phyloP scores from a whole-genome alignment of 2,113 vertebrate genomes.

The Semicossyphus pulcher region DNA sequence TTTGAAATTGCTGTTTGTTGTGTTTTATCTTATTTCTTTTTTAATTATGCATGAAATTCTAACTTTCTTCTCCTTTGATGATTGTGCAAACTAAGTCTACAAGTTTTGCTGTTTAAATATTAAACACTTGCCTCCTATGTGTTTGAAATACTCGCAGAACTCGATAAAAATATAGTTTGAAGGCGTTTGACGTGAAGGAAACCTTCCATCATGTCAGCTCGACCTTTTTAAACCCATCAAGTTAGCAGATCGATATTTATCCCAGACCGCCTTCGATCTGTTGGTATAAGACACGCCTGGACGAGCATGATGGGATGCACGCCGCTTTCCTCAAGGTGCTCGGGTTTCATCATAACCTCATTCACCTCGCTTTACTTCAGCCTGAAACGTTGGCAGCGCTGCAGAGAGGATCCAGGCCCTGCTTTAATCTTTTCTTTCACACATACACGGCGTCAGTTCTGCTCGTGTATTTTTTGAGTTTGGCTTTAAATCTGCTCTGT shows the following conservation, averaged over 20 bases:
- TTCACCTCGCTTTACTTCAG: background rate
- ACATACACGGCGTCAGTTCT: background rate
- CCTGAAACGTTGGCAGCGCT: background rate
- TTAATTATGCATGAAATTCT: no score
- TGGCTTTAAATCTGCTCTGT: slow-evolving; percentile 37
- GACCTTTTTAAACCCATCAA: slow-evolving; percentile 15
- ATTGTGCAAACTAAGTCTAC: no score
- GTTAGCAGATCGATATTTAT: slow-evolving; percentile 22
- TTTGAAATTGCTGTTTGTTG: no score
- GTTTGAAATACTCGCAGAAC: background rate
- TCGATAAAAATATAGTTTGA: background rate
- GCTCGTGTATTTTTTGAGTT: background rate
- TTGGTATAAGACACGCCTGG: slow-evolving; percentile 1
- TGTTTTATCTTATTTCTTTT: no score
- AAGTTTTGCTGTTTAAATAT: no score
- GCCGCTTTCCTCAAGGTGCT: background rate
- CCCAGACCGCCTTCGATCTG: slow-evolving; percentile 4
- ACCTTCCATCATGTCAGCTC: slow-evolving; percentile 9
- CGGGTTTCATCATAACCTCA: slow-evolving; percentile 10
- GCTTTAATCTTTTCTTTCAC: background rate
- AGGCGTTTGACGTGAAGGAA: background rate
- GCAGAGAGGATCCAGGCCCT: background rate
- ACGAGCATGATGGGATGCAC: background rate
- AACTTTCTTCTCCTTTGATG: no score
- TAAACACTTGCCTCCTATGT: background rate